A percentile compares a stretch with the other conserved stretches of the same genome.
Evolutionary conservation across 1,140 invertebrate genomes (phyloP).

Genomic region (Saccostrea glomerata): DNA sequence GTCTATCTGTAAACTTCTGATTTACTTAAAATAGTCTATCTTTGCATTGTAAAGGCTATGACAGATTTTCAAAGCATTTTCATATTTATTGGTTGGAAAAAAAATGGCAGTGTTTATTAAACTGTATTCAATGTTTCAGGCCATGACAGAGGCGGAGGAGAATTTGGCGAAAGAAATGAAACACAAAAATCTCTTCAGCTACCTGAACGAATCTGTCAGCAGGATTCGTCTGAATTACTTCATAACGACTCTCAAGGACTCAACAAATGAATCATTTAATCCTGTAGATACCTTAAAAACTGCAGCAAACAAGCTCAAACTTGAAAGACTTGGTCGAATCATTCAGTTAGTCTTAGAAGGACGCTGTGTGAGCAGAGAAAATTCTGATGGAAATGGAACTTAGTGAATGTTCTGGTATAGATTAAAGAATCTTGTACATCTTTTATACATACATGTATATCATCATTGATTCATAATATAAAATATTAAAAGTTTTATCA

Average conservation of each 20-base stretch:
- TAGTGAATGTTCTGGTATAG: background rate
- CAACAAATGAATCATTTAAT: slow-evolving; percentile 20
- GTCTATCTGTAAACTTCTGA: too few species aligned
- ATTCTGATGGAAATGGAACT: slow-evolving; percentile 35
- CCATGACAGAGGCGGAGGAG: slow-evolving; percentile 18
- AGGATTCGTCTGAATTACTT: slow-evolving; percentile 54
- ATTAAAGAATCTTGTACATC: background rate
- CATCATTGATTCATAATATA: background rate
- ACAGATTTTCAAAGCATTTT: too few species aligned
- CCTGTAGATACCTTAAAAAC: slow-evolving; percentile 44
- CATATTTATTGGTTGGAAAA: too few species aligned
- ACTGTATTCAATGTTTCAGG: background rate
- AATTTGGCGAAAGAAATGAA: background rate
- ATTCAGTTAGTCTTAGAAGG: slow-evolving; percentile 42
- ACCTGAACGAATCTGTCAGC: slow-evolving; percentile 56
- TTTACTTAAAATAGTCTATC: too few species aligned
- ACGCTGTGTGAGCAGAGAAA: slow-evolving; percentile 41
- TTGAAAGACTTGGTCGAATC: slow-evolving; percentile 49
- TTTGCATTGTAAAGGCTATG: too few species aligned
- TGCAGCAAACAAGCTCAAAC: slow-evolving; percentile 40
- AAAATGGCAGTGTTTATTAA: too few species aligned
- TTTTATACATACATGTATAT: background rate
- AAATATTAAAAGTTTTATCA: background rate
- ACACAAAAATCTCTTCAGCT: slow-evolving; percentile 42
- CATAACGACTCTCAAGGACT: slow-evolving; percentile 46